Evolutionary conservation across 2,113 vertebrate species (phyloP).

Genomic region (Pao palembangensis): DNA sequence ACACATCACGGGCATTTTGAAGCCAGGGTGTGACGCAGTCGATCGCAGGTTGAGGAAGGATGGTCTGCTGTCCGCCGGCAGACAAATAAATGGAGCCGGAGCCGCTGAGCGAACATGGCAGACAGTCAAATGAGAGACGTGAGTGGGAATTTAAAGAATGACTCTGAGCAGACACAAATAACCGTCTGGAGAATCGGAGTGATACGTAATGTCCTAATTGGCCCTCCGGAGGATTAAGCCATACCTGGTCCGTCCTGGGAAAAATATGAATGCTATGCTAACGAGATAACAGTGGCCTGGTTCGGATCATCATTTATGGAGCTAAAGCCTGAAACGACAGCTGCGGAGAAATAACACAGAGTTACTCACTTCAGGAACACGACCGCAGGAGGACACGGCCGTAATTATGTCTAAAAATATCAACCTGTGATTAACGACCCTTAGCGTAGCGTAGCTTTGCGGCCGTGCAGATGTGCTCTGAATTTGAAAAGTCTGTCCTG

Average conservation of each 20-base stretch:
- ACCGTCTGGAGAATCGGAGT: constrained; percentile 41
- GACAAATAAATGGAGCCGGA: constrained; percentile 29
- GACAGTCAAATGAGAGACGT: constrained; percentile 32
- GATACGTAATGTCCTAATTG: constrained; percentile 64
- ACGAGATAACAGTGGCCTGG: constrained; percentile 12
- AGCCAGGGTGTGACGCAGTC: not conserved
- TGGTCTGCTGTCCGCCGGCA: constrained; percentile 11
- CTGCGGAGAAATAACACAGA: not conserved
- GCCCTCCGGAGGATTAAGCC: constrained; percentile 52
- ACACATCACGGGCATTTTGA: too few species aligned
- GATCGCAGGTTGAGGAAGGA: constrained; percentile 16
- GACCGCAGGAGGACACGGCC: constrained; percentile 30
- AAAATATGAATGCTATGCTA: constrained; percentile 19
- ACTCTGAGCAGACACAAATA: constrained; percentile 47
- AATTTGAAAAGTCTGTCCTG: too few species aligned
- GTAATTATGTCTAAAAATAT: constrained; percentile 69
- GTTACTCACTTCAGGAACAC: constrained; percentile 21
- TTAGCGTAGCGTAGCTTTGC: constrained; percentile 23
- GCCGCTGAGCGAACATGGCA: constrained; percentile 7
- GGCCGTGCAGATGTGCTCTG: not conserved
- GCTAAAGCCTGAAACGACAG: constrained; percentile 30
- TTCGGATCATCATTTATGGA: constrained; percentile 31
- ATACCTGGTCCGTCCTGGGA: constrained; percentile 35
- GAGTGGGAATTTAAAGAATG: constrained; percentile 47
- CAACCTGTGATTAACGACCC: constrained; percentile 63